Base-by-base conservation (phyloP, 2,113 vertebrate genomes). In the Phylloscopus whistleri region DNA sequence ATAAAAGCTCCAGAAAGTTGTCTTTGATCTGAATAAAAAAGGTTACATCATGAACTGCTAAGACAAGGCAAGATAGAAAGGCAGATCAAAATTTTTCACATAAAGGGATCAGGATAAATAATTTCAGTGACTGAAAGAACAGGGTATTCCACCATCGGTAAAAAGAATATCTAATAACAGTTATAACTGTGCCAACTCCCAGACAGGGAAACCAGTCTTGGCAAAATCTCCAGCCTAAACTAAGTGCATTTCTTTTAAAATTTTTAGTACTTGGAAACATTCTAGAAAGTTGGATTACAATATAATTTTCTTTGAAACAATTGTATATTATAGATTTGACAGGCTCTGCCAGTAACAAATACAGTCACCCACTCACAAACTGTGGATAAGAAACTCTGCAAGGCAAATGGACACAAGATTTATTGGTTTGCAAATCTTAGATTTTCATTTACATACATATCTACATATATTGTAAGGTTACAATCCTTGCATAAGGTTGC, bases 331-430 rank as follows among this genome's bases (percentile, higher is more conserved):
- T 35, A 80, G 79, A 93, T 84, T 77, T 91, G 69, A 90, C 79
- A 95, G 63, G 64, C 90, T 96, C 86, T 95, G 86, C 89, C 80
- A 96, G 77, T 81, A 86, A 96, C 94, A 93, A 94, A 94, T 94
- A 94, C 60, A 81, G 49, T 86, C 94, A 95, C 95, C 96, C 85
- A 97, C 95, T 93, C 95, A 96, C 90, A 95, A 96, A 74, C 94
- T 97, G 93, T 84, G 88, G 83, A 7, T 81, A 90, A 88, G 83
- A 88, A 93, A 90, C 70, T 92, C 84, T 94, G 88, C 88, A 94
- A 90, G 85, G 88, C 92, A 96, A 97, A 95, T 41, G 83, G 92
- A 96, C 90, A 88, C 48, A 72, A 92, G 88, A 93, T 93, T 89
- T 89, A 94, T 59, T 88, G 79, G 88, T 49, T 93, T 93, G 76